These are phyloP conservation scores for Lithophane socia DNA, from an alignment of 2,888 invertebrate species.

Conservation along the genomic window DNA sequence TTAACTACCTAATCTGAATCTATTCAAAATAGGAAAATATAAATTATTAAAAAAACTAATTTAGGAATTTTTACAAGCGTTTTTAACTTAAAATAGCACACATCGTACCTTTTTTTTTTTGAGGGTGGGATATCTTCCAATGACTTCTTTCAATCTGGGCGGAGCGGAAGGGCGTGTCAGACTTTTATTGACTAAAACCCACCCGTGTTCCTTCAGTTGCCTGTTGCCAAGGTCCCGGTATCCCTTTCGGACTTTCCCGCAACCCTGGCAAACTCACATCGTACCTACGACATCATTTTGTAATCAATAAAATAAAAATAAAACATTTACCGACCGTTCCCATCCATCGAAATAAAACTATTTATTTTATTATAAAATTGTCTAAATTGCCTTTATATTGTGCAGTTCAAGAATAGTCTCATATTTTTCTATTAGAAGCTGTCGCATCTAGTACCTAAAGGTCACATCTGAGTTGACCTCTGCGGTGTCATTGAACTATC, in stretches of 20 bases:
- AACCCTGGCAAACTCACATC: too few relatives aligned
- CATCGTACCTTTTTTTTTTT: too few relatives aligned
- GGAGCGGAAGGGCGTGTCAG: too few relatives aligned
- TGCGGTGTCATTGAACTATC: conserved; percentile 64
- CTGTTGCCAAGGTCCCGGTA: too few relatives aligned
- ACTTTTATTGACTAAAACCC: too few relatives aligned
- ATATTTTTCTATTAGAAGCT: conserved; percentile 20
- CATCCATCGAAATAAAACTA: background rate
- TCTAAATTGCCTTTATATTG: conserved; percentile 25
- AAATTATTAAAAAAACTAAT: background rate
- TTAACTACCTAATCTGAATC: background rate
- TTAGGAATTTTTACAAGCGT: too few relatives aligned
- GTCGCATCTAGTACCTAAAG: conserved; percentile 30
- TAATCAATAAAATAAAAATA: background rate
- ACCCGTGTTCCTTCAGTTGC: too few relatives aligned
- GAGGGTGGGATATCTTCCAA: too few relatives aligned
- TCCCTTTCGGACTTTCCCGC: too few relatives aligned
- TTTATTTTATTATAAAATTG: conserved; percentile 5
- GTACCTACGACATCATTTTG: background rate
- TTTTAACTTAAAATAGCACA: too few relatives aligned
- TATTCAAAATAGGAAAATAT: background rate
- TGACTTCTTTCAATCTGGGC: too few relatives aligned
- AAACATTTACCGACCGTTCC: background rate
- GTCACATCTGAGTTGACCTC: conserved; percentile 50
- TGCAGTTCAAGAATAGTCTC: background rate